Evolutionary conservation across 2,888 invertebrate species (phyloP).

Genomic region (Leucophenga maculata): DNA sequence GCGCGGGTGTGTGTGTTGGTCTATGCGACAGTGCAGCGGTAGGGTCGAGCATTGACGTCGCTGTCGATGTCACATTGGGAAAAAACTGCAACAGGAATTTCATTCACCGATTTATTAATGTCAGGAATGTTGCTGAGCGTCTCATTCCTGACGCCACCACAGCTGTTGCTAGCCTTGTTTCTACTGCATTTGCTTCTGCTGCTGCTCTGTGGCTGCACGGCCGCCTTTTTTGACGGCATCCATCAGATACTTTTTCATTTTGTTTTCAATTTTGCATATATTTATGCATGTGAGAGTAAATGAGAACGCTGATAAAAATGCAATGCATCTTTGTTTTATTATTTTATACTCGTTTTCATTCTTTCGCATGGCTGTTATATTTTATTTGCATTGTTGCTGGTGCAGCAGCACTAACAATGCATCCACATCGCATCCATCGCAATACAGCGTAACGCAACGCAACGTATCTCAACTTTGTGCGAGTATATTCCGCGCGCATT

Average conservation of each 20-base stretch:
- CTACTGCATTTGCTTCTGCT: too few relatives aligned
- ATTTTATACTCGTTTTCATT: background rate
- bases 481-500: constrained; percentile 41
- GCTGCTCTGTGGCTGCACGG: background rate
- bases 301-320: constrained; percentile 43
- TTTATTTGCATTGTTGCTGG: constrained; percentile 11
- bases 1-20: constrained; percentile 32
- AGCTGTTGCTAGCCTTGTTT: constrained; percentile 12
- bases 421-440: constrained; percentile 30
- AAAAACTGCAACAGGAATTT: constrained; percentile 46
- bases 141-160: constrained; percentile 40
- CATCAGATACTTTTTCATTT: constrained; percentile 63
- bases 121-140: constrained; percentile 48
- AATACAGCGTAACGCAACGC: background rate
- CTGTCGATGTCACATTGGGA: constrained; percentile 36
- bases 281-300: constrained; percentile 13
- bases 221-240: constrained; percentile 56
- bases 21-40: background rate
- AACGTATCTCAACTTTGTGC: background rate
- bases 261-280: constrained; percentile 56
- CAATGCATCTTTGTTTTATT: constrained; percentile 30
- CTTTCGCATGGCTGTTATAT: background rate
- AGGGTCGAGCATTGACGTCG: constrained; percentile 32
- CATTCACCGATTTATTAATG: constrained; percentile 64
- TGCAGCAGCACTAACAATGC: constrained; percentile 57